Conservation (phyloP, 1,140 invertebrate species). For the Archivesica marissinica region DNA sequence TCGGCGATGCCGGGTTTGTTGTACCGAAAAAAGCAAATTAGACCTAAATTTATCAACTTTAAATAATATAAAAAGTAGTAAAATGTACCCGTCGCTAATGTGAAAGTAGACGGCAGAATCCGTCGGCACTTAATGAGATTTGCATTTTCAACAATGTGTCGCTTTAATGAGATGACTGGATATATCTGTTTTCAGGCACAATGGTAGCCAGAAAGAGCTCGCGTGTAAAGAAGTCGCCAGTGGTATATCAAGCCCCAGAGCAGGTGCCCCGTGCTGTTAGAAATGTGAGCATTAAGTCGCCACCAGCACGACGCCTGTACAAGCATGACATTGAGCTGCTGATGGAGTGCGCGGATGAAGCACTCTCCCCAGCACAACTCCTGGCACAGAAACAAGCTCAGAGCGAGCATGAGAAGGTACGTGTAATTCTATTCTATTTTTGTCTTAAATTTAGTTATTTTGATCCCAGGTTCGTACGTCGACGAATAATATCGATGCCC, state of each 20-base stretch:
- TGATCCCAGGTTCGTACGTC: too few relatives aligned
- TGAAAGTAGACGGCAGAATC: too few relatives aligned
- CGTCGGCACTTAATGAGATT: too few relatives aligned
- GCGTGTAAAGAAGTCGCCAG: not conserved
- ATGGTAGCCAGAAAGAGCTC: slow-evolving; percentile 20
- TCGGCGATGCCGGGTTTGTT: too few relatives aligned
- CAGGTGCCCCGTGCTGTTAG: not conserved
- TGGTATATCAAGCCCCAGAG: slow-evolving; percentile 15
- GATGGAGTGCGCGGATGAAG: slow-evolving; percentile 80
- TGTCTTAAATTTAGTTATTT: too few relatives aligned
- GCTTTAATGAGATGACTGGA: too few relatives aligned
- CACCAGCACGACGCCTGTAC: not conserved
- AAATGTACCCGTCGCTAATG: too few relatives aligned
- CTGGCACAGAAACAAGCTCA: slow-evolving; percentile 62
- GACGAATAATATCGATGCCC: too few relatives aligned
- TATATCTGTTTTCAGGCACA: not conserved
- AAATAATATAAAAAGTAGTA: too few relatives aligned
- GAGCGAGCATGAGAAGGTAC: slow-evolving; percentile 69
- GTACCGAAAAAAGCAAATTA: too few relatives aligned
- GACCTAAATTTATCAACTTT: too few relatives aligned
- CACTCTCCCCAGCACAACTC: slow-evolving; percentile 67
- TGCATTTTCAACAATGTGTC: too few relatives aligned
- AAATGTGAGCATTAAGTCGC: not conserved
- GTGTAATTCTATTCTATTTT: not conserved
- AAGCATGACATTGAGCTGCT: slow-evolving; percentile 66